These are phyloP conservation scores for Limnothrissa miodon DNA, from an alignment of 2,113 vertebrate genomes.

Conservation along the genomic window DNA sequence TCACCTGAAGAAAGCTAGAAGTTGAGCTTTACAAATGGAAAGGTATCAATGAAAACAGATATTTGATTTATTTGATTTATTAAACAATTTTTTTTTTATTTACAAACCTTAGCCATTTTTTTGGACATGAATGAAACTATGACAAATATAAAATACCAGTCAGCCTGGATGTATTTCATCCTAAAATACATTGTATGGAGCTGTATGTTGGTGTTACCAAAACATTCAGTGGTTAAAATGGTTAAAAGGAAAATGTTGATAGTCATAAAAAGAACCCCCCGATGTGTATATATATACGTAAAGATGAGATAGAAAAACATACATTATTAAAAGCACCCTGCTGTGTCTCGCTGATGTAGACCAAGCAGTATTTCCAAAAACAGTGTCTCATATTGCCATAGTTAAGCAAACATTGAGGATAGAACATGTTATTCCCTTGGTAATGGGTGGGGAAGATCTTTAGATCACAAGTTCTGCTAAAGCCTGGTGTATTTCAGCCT, in stretches of 20 bases:
- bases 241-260: conserved; percentile 28
- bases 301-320: neutral
- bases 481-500: neutral
- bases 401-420: neutral
- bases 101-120: no score
- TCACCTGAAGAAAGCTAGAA: no score
- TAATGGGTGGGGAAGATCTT: neutral
- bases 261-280: neutral
- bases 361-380: neutral
- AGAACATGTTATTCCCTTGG: neutral
- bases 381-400: neutral
- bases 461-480: neutral
- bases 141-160: no score
- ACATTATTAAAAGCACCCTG: neutral
- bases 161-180: neutral
- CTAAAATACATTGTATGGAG: neutral
- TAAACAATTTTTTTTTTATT: no score
- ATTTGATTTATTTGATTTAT: no score
- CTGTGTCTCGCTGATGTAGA: neutral
- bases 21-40: no score
- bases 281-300: neutral
- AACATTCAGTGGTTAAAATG: conserved; percentile 22
- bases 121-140: no score
- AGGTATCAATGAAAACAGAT: no score
- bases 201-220: conserved; percentile 42